Evolutionary conservation across 2,113 vertebrate species (phyloP), one percentile per base, ranked within the genome.

Genomic region (Acanthisitta chloris): DNA sequence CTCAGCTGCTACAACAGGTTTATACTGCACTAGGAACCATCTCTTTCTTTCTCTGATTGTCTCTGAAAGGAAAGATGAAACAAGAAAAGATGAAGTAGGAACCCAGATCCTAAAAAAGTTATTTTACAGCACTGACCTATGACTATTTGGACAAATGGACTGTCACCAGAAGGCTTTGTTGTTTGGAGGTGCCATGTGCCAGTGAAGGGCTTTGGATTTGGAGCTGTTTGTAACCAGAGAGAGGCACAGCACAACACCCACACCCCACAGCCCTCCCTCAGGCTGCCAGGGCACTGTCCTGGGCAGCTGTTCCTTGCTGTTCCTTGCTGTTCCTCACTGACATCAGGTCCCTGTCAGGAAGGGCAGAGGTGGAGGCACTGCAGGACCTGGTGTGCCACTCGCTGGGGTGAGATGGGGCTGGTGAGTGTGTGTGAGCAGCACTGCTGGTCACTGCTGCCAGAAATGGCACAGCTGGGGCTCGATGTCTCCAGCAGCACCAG

Each of bases 401-500:
- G 1, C 21, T 16, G 58, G 29, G 38, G 46, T 28, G 36, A 45
- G 10, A 3, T 0, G 1, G 31, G 17, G 48, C 62, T 8, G 26
- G 18, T 19, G 72, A 20, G 6, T 4, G 12, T 13, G 33, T 24
- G 79, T 40, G n/a, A 59, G 2, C 26, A 26, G 67, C 38, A 2
- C 12, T 0, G 17, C 4, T 9, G 5, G 33, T 54, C 74, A 33
- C 34, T 3, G 1, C 65, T 67, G 65, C 52, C 13, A 0, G 7
- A 17, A 18, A 9, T 8, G 49, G 49, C 15, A 61, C 36, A 6
- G 5, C n/a, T 16, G 45, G 5, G 17, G 34, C 70, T 76, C 14
- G 38, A 57, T 10, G 4, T 48, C 24, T n/a, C 14, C 8, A 17
- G 51, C 17, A 14, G 23, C 17, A 7, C 8, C 20, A 3, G 23